Base-by-base conservation (phyloP, 2,113 vertebrate species). In the Nibea coibor region DNA sequence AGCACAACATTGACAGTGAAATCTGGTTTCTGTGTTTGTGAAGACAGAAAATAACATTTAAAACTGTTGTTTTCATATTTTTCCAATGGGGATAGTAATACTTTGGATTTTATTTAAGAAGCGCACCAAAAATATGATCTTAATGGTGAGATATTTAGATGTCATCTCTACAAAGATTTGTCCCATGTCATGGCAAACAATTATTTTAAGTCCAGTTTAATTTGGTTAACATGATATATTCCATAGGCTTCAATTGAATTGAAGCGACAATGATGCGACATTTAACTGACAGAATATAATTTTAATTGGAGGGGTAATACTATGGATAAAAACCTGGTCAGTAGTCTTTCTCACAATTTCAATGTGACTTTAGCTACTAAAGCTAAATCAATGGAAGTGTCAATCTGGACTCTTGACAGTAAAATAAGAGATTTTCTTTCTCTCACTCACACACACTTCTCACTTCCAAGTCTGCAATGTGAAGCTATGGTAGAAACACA, bases 391-490 rank as follows among this genome's bases (percentile, higher is more conserved):
- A 35, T 35, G 20, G 31, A 62, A 2, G 0, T 47, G 9, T 74
- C 47, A 65, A 42, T 62, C 51, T 63, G 24, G 22, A 19, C 7
- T n/a, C 26, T 28, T 20, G 50, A 65, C 35, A 64, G 42, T 59
- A 11, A 72, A 77, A 61, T 20, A 43, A 43, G 16, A 68, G 5
- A 51, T 67, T 31, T 77, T 66, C 31, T 73, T 59, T 53, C 59
- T 66, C 47, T 14, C 45, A 26, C 22, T 24, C 47, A 50, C 22
- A 78, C 50, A 79, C 57, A 22, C 72, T 69, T 79, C 83, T 80
- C 73, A 53, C 80, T 87, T 89, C 19, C 72, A 82, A 67, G 78
- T 62, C 80, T 87, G 89, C 85, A 90, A 87, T 67, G 81, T 90
- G 78, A 85, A 82, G 82, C 80, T 76, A 63, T 84, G 83, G 74